Evolutionary conservation across 2,113 vertebrate species (phyloP).

Genomic region (Nansenia antarctica): DNA sequence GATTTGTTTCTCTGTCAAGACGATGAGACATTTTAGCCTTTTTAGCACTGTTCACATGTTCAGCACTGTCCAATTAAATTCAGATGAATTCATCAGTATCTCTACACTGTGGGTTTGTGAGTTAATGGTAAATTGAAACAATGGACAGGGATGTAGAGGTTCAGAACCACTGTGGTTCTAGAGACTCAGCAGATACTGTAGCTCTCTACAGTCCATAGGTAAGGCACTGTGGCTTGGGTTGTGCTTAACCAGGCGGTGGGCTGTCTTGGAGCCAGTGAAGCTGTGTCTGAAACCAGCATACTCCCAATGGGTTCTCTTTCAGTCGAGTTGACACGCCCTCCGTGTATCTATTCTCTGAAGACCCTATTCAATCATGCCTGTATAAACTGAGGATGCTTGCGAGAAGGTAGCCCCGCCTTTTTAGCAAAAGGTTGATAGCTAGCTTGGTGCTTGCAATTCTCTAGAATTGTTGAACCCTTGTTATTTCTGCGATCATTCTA

Average conservation of each 20-base stretch:
- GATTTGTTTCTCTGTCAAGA: no score
- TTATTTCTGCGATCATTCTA: no score
- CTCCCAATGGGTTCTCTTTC: background rate
- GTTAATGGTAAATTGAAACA: background rate
- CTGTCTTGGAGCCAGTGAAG: background rate
- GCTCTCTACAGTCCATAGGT: background rate
- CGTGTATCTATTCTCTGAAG: no score
- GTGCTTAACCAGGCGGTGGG: background rate
- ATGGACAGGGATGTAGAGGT: background rate
- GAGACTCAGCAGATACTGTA: background rate
- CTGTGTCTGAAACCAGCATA: background rate
- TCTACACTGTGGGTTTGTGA: background rate
- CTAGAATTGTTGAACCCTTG: no score
- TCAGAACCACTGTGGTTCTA: background rate
- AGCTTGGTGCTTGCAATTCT: no score
- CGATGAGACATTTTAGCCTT: slow-evolving; percentile 39
- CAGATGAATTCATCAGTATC: background rate
- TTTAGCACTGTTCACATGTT: slow-evolving; percentile 6
- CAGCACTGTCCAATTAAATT: background rate
- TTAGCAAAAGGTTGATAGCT: no score
- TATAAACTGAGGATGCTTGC: no score
- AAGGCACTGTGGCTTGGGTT: background rate
- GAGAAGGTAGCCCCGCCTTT: no score
- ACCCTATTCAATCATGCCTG: no score
- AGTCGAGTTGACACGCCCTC: no score